A percentile compares a stretch with the other conserved stretches of the same genome.
Evolutionary conservation across 2,113 vertebrate species (phyloP).

Genomic region (Rhynchomys soricoides): DNA sequence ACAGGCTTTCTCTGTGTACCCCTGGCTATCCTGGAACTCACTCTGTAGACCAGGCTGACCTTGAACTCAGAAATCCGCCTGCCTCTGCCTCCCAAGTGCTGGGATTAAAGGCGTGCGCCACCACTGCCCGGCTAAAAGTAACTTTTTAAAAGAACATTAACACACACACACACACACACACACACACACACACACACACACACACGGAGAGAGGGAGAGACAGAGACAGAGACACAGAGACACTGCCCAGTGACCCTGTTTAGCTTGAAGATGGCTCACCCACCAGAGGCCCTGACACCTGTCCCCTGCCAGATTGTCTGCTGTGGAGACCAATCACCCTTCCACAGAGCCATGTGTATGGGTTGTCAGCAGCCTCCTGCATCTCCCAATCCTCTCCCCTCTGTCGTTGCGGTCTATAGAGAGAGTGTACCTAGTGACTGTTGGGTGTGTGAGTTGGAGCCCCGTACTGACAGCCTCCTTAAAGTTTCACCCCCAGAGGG

Average conservation of each 20-base stretch:
- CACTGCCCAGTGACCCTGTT: not conserved
- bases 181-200: not conserved
- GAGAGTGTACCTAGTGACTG: conserved; percentile 87
- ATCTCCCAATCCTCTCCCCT: conserved; percentile 79
- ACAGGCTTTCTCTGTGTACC: no score
- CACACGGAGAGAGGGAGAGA: not conserved
- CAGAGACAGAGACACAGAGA: no score
- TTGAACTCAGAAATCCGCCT: no score
- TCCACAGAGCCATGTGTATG: conserved; percentile 41
- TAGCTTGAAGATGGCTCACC: not conserved
- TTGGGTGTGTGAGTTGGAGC: conserved; percentile 89
- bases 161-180: not conserved
- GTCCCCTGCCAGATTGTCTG: not conserved
- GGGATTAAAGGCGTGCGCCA: no score
- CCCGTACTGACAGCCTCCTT: conserved; percentile 98
- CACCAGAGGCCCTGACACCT: not conserved
- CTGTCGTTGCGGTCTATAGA: conserved; percentile 84
- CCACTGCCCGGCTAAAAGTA: no score
- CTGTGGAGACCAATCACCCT: not conserved
- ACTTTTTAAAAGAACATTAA: not conserved
- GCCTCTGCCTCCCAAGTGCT: no score
- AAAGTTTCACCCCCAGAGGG: conserved; percentile 99
- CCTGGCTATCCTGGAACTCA: no score
- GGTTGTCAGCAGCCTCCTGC: conserved; percentile 73
- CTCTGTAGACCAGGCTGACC: no score